Conservation (phyloP, 2,888 invertebrate genomes). For the Orgyia antiqua region DNA sequence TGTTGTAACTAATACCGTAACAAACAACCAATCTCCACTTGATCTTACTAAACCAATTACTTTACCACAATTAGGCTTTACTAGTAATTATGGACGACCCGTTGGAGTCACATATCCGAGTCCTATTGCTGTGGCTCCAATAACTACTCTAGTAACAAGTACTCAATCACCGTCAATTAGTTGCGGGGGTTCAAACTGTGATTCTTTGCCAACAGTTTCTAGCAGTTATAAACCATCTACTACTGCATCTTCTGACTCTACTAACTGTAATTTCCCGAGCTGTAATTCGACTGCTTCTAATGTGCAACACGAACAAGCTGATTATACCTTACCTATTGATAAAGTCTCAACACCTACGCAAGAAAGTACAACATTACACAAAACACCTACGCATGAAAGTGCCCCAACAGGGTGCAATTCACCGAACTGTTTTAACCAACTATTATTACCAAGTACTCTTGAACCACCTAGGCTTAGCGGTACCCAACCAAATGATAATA, state of each 20-base stretch:
- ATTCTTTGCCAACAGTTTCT: slow-evolving; percentile 26
- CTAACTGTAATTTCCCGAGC: no score
- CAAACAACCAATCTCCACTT: slow-evolving; percentile 1
- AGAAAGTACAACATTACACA: slow-evolving; percentile 3
- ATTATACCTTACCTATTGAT: slow-evolving; percentile 4
- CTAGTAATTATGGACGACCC: slow-evolving; percentile 11
- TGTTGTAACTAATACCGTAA: slow-evolving; percentile 1
- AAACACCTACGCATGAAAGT: slow-evolving; percentile 5
- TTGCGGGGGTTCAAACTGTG: slow-evolving; percentile 8
- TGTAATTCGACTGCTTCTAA: slow-evolving; percentile 1
- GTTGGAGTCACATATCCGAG: slow-evolving; percentile 8
- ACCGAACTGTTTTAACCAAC: slow-evolving; percentile 14
- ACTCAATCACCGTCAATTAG: slow-evolving; percentile 3
- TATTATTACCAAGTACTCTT: slow-evolving; percentile 6
- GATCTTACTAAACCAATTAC: neutral
- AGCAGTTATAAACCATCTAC: no score
- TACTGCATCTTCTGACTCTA: no score
- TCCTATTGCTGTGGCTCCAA: slow-evolving; percentile 6
- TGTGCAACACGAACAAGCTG: slow-evolving; percentile 4
- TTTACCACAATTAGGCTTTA: slow-evolving; percentile 2
- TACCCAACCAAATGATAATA: slow-evolving; percentile 1
- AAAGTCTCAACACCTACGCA: slow-evolving; percentile 3
- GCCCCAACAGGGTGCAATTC: slow-evolving; percentile 12
- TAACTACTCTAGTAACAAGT: slow-evolving; percentile 5
- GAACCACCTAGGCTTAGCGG: slow-evolving; percentile 4